A percentile compares a stretch with the other conserved stretches of the same genome.
These are phyloP conservation scores for Bucorvus abyssinicus DNA, from an alignment of 2,797 vertebrate genomes.

Conservation along the genomic window DNA sequence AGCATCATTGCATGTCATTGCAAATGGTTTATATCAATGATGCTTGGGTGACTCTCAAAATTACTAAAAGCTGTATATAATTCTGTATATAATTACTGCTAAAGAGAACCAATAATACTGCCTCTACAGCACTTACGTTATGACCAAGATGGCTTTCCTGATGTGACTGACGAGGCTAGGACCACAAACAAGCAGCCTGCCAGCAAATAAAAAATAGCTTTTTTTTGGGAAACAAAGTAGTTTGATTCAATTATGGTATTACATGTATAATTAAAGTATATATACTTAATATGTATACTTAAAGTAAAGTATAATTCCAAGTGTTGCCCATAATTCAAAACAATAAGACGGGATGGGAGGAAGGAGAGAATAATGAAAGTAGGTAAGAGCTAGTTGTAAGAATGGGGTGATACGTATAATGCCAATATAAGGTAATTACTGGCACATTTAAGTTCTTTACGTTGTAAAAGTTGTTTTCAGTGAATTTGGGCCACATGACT, in stretches of 20 bases:
- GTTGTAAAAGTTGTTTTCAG: neutral
- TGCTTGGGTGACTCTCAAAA: conserved; percentile 42
- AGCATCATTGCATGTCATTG: conserved; percentile 34
- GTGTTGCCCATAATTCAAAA: conserved; percentile 12
- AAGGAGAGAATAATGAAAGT: neutral
- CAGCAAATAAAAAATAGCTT: neutral
- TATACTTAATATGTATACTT: conserved; percentile 18
- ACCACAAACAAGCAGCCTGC: conserved; percentile 32
- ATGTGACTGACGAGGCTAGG: neutral
- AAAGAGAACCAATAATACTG: conserved; percentile 38
- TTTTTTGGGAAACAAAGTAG: neutral
- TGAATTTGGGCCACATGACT: neutral
- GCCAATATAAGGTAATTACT: neutral
- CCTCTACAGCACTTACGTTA: conserved; percentile 7
- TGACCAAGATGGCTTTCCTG: conserved; percentile 35
- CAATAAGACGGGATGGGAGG: neutral
- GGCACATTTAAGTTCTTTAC: neutral
- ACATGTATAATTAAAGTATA: neutral
- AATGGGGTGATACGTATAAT: neutral
- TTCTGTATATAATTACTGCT: conserved; percentile 57
- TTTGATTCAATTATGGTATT: conserved; percentile 42
- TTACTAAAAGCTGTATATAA: conserved; percentile 53
- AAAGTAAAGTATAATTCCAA: neutral
- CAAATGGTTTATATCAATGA: conserved; percentile 49
- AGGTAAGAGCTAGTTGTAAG: neutral